phyloP scores from a whole-genome alignment of 2,797 vertebrate species.

The Brachyalestes nurse region DNA sequence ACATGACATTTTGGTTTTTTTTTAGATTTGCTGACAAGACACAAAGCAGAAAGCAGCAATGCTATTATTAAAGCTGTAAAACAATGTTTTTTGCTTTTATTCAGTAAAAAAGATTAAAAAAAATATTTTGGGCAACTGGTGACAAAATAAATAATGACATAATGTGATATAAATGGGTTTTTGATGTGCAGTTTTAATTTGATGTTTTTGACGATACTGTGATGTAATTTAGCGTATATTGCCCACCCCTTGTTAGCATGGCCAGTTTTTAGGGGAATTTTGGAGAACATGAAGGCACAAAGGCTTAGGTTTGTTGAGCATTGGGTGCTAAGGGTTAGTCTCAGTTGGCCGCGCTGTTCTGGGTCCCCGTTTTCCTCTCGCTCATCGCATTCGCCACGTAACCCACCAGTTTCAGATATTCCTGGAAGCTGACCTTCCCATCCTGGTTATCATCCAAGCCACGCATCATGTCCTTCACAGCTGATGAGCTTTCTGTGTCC shows the following conservation, averaged over 20 bases:
- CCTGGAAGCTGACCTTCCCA: constrained; percentile 77
- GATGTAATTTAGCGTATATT: not conserved
- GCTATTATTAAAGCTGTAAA: not conserved
- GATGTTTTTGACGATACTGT: not conserved
- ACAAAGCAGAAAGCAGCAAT: too few species aligned
- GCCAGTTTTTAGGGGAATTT: constrained; percentile 7
- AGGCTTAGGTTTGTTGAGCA: not conserved
- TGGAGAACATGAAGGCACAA: not conserved
- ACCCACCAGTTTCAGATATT: constrained; percentile 76
- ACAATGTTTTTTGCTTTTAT: not conserved
- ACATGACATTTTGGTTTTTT: too few species aligned
- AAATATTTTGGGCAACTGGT: too few species aligned
- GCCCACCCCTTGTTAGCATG: not conserved
- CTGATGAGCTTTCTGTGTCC: constrained; percentile 68
- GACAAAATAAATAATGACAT: not conserved
- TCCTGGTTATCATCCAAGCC: constrained; percentile 74
- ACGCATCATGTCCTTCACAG: constrained; percentile 73
- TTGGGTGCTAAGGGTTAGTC: constrained; percentile 32
- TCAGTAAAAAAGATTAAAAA: not conserved
- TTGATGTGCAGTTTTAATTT: not conserved
- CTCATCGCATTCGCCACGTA: constrained; percentile 69
- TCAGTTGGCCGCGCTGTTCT: constrained; percentile 20
- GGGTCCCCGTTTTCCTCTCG: constrained; percentile 47
- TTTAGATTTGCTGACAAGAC: too few species aligned
- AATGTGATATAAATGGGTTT: not conserved